These are phyloP conservation scores for Discoglossus pictus DNA, from an alignment of 2,797 vertebrate genomes.

Conservation along the genomic window DNA sequence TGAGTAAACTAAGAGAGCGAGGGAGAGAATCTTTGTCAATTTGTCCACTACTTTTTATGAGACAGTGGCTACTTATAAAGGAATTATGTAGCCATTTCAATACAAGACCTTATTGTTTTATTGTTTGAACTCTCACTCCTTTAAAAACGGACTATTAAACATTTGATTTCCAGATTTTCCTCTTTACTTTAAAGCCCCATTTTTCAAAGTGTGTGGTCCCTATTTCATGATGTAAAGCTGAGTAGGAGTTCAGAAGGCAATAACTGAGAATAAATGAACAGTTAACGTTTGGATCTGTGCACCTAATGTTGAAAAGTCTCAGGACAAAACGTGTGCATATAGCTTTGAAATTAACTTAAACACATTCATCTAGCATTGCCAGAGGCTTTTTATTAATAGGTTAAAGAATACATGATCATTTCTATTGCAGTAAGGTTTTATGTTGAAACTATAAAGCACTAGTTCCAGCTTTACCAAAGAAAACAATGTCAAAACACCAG, in stretches of 20 bases:
- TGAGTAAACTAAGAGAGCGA: too few species aligned
- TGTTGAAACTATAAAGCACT: neutral
- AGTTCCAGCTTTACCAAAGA: neutral
- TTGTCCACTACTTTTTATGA: neutral
- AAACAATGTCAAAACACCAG: neutral
- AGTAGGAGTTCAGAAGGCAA: slow-evolving; percentile 32
- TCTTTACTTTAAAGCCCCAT: slow-evolving; percentile 28
- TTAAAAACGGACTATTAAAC: slow-evolving; percentile 27
- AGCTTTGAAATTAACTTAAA: slow-evolving; percentile 10
- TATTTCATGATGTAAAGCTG: slow-evolving; percentile 33
- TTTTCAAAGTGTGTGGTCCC: slow-evolving; percentile 36
- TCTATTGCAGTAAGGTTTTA: too few species aligned
- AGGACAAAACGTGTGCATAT: slow-evolving; percentile 17
- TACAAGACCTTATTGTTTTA: slow-evolving; percentile 7
- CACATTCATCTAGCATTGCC: neutral
- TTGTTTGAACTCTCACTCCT: slow-evolving; percentile 3
- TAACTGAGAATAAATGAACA: slow-evolving; percentile 24
- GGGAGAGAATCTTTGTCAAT: neutral
- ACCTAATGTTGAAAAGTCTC: slow-evolving; percentile 27
- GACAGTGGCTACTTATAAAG: neutral
- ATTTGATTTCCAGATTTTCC: slow-evolving; percentile 26
- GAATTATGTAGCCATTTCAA: neutral
- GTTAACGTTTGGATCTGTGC: slow-evolving; percentile 17
- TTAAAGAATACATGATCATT: neutral
- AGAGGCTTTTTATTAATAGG: neutral